Conservation (phyloP, 2,797 vertebrate genomes). For the Peromyscus attwateri region DNA sequence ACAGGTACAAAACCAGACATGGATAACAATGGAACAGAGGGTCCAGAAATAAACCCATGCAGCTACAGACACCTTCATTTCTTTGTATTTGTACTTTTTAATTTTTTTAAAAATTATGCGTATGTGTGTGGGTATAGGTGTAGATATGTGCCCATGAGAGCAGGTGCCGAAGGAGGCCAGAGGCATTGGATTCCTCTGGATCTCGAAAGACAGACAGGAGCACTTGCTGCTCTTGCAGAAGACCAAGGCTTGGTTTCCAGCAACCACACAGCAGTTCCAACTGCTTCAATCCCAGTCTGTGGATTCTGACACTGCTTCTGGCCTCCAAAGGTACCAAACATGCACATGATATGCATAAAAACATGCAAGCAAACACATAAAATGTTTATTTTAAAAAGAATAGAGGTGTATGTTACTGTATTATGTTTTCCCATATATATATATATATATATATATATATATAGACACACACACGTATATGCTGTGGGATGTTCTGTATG, state of each 20-base stretch:
- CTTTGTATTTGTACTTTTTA: background rate
- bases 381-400: background rate
- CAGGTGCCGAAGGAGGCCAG: background rate
- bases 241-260: background rate
- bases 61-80: background rate
- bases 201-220: background rate
- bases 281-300: background rate
- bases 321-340: background rate
- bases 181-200: background rate
- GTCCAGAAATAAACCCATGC: background rate
- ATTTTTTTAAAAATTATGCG: background rate
- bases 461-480: no score
- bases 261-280: background rate
- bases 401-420: background rate
- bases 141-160: background rate
- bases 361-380: background rate
- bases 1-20: background rate
- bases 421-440: background rate
- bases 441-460: no score
- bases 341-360: background rate
- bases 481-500: no score
- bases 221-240: background rate
- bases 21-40: background rate
- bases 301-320: background rate
- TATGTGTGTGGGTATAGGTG: background rate